Evolutionary conservation across 2,888 invertebrate genomes (phyloP), one percentile per base, ranked within the genome.

Genomic region (Euclidia mi): DNA sequence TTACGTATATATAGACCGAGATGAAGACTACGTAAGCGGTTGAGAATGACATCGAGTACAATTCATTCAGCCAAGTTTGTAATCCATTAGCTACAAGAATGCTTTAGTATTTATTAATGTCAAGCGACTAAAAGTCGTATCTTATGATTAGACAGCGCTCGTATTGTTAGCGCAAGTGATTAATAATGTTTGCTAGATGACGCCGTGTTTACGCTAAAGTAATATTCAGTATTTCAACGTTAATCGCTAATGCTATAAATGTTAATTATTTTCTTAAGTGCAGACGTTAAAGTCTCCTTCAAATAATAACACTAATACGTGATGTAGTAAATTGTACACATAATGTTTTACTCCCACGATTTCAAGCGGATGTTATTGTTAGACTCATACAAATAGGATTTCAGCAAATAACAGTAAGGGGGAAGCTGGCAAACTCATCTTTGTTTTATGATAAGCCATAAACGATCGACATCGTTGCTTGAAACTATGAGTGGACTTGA

Each of bases 1-100:
- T 42, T 52, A 2, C 20, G 57, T 49, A 46, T 46, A 40, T 28
- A 25, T 52, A 58, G 51, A 56, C 35, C 49, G 31, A 47, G 28
- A 56, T 38, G 53, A 31, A 41, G 38, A 45, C 34, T 43, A 17
- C 34, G 44, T 29, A 35, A 28, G 37, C 46, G 42, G 45, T 41
- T 37, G 55, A 49, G 18, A 35, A 55, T 37, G 42, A 63, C 57
- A 68, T 11, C 11, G 11, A n/a, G 34, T 48, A 62, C 65, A 50
- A 80, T 74, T 70, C 71, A 71, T 79, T 68, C 68, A 48, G 59
- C 65, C 52, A 71, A 74, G 61, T 67, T 67, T 65, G 63, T 56
- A 42, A 35, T 47, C 25, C 52, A 66, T 57, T 70, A 64, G 47
- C 12, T 64, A n/a, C n/a, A 49, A 25, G 41, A 56, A 65, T 42